Base-by-base conservation (phyloP, 1,140 invertebrate genomes). In the Drosophila nigromelanica region DNA sequence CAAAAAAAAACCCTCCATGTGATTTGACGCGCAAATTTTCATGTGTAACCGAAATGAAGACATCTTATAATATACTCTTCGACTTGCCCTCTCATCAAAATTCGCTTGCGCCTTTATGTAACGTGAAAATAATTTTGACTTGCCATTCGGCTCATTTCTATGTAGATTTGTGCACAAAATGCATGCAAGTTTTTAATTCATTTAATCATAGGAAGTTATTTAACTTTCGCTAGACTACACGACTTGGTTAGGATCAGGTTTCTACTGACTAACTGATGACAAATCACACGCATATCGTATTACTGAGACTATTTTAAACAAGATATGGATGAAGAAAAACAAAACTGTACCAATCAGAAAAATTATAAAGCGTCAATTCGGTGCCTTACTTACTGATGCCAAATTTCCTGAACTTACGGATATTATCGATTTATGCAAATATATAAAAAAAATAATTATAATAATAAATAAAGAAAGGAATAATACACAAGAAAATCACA, bases 71-170 rank as follows among this genome's bases (percentile, higher is more conserved):
- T 27, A 56, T 15, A 62, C 14, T 12, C 15, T 21, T 37, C 33
- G 4, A 43, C 66, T 66, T 48, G 59, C 50, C 37, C 48, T 74
- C 60, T 73, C 71, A 78, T 62, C 59, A 47, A 83, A 83, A 70
- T 75, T 69, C 73, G 69, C 45, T 83, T 69, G 80, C 76, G 80
- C 82, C 68, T 83, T 83, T 83, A 83, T 83, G 42, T 83, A 83
- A 83, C 64, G 66, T 75, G 67, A 48, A 83, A 83, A 72, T 83
- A 43, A 27, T 52, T 80, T 76, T 61, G 50, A 58, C 30, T 76
- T 67, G 37, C 35, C 63, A 59, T 78, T 83, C 58, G 61, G 18
- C 47, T 76, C 61, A 78, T 83, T 83, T 83, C 80, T 76, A 83
- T 83, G 80, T 79, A 79, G 76, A 82, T 76, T 68, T 62, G 56